Conservation (phyloP, 2,797 vertebrate genomes). For the Tenualosa ilisha region DNA sequence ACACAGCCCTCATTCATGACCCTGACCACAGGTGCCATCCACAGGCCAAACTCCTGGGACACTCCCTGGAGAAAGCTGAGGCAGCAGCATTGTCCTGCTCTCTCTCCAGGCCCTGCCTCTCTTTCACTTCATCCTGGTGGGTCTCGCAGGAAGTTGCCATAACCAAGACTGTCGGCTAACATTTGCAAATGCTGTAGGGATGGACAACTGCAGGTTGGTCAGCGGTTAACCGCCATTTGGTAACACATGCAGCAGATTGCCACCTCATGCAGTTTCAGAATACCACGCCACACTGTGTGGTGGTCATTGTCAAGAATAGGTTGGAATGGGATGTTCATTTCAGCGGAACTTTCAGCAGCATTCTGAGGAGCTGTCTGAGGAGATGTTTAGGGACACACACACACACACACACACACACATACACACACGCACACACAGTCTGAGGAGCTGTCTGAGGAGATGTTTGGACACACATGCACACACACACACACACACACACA, state of each 20-base stretch:
- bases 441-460: not conserved
- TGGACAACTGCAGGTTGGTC: not conserved
- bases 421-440: too few species aligned
- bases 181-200: not conserved
- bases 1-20: conserved; percentile 35
- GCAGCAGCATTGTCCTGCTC: not conserved
- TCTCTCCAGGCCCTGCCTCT: not conserved
- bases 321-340: too few species aligned
- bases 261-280: not conserved
- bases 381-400: too few species aligned
- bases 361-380: not conserved
- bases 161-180: not conserved
- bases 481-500: too few species aligned
- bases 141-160: not conserved
- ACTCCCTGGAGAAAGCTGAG: conserved; percentile 1
- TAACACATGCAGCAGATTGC: not conserved
- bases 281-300: not conserved
- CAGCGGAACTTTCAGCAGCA: too few species aligned
- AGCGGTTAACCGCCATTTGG: not conserved
- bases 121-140: not conserved
- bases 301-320: too few species aligned
- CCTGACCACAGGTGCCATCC: conserved; percentile 27
- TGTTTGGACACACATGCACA: too few species aligned
- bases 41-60: not conserved
- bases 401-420: too few species aligned